Evolutionary conservation across 2,797 vertebrate species (phyloP), one percentile per base, ranked within the genome.

Genomic region (Monodelphis domestica): DNA sequence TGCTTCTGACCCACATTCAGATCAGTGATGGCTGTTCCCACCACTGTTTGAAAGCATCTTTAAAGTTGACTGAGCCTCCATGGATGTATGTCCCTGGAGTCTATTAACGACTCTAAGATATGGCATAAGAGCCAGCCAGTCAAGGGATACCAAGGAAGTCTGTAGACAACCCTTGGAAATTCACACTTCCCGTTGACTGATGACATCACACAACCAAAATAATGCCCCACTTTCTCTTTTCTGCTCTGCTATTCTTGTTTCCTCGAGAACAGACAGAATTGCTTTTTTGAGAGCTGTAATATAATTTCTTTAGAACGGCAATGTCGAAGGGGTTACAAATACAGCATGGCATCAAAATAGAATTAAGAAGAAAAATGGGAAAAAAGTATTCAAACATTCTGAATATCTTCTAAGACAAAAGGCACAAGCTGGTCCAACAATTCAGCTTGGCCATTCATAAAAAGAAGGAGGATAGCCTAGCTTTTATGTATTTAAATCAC

Each of bases 181-280:
- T 87, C 90, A 54, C 54, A 54, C 57, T 96, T 89, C 53, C 45
- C 93, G 87, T 89, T 94, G 94, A 95, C 84, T 96, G 59, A 21
- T 38, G 92, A 97, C 94, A 92, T 96, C 94, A 92, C 90, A 24
- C 38, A 97, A 95, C 95, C 96, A 97, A 93, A 96, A 95, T 96
- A 94, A 96, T 93, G 57, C 33, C 92, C 94, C 90, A 59, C 5
- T 53, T 92, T 96, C 91, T 94, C 89, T 63, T 96, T 78, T 78
- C 92, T 93, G 57, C 29, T 94, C 87, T 91, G 94, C 52, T 98
- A 87, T 92, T 97, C 96, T 96, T 96, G 91, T 38, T 93, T 95
- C 12, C 89, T 92, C 51, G 38, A 45, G 87, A 97, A 95, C 53
- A 97, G 94, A 92, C 6, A 94, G 78, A 91, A 89, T 45, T 92